Percentiles rank a stretch among this genome's conserved stretches.
These are phyloP conservation scores for Neoseiulus cucumeris DNA, from an alignment of 1,140 invertebrate genomes.

Conservation along the genomic window DNA sequence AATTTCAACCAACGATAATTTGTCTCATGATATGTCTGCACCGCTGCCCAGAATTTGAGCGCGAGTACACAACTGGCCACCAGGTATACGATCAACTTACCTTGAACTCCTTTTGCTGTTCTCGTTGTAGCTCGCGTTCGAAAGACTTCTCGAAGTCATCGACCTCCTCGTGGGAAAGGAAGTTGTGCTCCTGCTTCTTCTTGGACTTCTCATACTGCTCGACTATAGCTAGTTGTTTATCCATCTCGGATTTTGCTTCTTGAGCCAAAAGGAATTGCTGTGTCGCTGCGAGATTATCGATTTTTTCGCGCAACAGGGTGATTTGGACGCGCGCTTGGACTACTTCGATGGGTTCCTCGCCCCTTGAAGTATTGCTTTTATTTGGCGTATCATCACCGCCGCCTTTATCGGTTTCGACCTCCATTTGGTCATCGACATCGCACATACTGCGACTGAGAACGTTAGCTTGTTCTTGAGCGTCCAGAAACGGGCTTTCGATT, in stretches of 20 bases:
- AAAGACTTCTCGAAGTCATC: not conserved
- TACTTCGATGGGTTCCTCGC: not conserved
- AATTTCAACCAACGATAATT: no score
- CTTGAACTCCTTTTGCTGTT: not conserved
- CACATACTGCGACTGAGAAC: not conserved
- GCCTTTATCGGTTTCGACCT: not conserved
- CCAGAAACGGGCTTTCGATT: not conserved
- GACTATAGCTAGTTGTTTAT: not conserved
- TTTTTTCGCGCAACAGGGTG: not conserved
- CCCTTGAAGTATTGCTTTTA: not conserved
- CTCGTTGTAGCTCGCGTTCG: not conserved
- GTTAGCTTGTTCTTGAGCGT: not conserved
- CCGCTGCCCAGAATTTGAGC: no score
- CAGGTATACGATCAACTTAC: no score
- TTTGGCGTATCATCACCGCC: not conserved
- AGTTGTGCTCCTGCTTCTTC: not conserved
- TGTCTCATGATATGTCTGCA: no score
- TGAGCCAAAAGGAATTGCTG: slow-evolving; percentile 1
- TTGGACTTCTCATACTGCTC: not conserved
- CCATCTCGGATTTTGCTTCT: not conserved
- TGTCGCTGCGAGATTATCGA: not conserved
- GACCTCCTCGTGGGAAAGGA: not conserved
- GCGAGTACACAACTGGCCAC: no score
- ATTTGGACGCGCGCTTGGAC: not conserved
- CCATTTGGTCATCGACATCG: not conserved